These are phyloP conservation scores for Pygmarrhopalites habei DNA, from an alignment of 1,140 invertebrate species.

Conservation along the genomic window DNA sequence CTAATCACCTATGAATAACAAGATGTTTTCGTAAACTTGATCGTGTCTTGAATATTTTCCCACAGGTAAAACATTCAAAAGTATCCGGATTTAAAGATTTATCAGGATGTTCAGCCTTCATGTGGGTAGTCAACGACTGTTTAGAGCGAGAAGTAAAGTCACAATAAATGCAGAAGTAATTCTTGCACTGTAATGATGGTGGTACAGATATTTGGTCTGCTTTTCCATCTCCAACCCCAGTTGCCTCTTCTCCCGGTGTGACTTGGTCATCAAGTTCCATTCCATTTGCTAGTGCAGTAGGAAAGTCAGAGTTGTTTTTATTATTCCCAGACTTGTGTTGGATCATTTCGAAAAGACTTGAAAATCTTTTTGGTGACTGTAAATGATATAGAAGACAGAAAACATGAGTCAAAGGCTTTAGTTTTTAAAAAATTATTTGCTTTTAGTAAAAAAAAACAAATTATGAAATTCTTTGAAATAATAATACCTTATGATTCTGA, in stretches of 20 bases:
- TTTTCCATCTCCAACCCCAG: no score
- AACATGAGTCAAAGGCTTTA: background rate
- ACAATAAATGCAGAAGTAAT: conserved; percentile 21
- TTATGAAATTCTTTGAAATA: no score
- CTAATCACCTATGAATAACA: conserved; percentile 26
- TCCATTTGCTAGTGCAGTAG: no score
- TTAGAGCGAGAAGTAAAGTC: conserved; percentile 1
- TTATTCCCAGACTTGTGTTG: conserved; percentile 7
- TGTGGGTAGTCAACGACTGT: conserved; percentile 3
- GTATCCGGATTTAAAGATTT: conserved; percentile 4
- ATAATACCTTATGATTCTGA: conserved; percentile 7
- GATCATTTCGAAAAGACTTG: conserved; percentile 5
- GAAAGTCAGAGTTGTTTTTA: no score
- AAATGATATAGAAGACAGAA: background rate
- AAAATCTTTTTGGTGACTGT: background rate
- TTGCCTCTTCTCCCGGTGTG: no score
- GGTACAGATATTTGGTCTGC: no score
- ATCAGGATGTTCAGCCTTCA: conserved; percentile 15
- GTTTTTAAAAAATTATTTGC: no score
- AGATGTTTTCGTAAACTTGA: conserved; percentile 27
- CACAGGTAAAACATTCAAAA: conserved; percentile 30
- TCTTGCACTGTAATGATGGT: background rate
- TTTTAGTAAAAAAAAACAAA: no score
- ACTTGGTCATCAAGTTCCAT: no score
- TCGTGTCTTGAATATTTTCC: conserved; percentile 22